Base-by-base conservation (phyloP, 2,113 vertebrate genomes). In the Trematomus loennbergii region DNA sequence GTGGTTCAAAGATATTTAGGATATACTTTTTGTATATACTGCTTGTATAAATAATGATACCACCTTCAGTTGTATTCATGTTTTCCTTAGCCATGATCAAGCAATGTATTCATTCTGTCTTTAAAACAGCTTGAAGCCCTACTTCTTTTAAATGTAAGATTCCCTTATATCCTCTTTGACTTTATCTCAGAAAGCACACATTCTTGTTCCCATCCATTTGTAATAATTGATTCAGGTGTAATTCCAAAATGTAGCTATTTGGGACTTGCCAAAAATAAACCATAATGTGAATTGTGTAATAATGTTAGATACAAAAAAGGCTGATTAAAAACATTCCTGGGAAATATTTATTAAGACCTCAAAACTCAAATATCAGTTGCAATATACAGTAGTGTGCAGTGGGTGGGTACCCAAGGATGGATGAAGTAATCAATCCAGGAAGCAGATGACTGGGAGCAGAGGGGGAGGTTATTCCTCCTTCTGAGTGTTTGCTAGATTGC, bases 401-500 rank as follows among this genome's bases (percentile, higher is more conserved):
- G 13, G 57, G 0, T 18, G 20, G 12, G 22, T 4, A 68, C 33
- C 4, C 1, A 16, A 25, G 53, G 15, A 60, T 62, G 16, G 20
- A 67, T 36, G 22, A 72, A 18, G 11, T 48, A 36, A 68, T 45
- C 9, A 73, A 17, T 22, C 22, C 22, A 9, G 12, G 45, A 33
- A 61, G 16, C 17, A 22, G 40, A 73, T 49, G 8, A 54, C 43
- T n/a, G 63, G 67, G 20, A 63, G 29, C 7, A 75, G 12, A 4
- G 12, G 43, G 9, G 20, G 40, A 33, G 33, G 40, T 40, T 59
- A 43, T 50, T 10, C 12, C 25, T 75, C 25, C 67, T 65, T 75
- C 11, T 45, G 68, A 55, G 72, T 78, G 55, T 59, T 57, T 60
- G 57, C 66, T 78, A 88, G 78, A 84, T 83, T 78, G 64, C 70